These are phyloP conservation scores for Sarcophaga bullata DNA, from an alignment of 1,140 invertebrate species.

Conservation along the genomic window DNA sequence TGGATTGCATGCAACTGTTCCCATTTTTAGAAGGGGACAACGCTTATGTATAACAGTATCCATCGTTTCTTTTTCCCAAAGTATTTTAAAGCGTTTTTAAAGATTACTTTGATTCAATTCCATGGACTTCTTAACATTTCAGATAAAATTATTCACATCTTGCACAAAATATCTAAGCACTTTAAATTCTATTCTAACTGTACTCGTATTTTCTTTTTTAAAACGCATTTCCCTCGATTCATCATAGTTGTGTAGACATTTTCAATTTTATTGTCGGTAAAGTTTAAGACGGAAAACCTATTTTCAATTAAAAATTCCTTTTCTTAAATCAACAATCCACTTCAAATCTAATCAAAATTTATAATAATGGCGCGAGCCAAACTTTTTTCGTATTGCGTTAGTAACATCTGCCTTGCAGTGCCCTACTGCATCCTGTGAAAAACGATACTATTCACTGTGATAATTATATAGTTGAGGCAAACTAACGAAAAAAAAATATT, in stretches of 20 bases:
- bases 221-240: background rate
- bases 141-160: too few species aligned
- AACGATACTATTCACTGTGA: conserved; percentile 31
- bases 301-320: background rate
- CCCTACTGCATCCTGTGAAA: conserved; percentile 34
- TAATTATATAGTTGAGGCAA: conserved; percentile 30
- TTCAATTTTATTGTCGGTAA: background rate
- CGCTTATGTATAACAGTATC: too few species aligned
- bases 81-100: too few species aligned
- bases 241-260: background rate
- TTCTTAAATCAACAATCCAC: background rate
- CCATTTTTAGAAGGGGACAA: too few species aligned
- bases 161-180: too few species aligned
- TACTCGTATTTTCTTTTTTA: background rate
- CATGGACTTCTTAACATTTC: too few species aligned
- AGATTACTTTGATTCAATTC: too few species aligned
- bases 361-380: conserved; percentile 40
- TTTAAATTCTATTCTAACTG: too few species aligned
- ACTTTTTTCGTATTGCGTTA: background rate
- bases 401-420: background rate
- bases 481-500: background rate
- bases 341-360: background rate
- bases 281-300: background rate
- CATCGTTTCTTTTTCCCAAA: too few species aligned
- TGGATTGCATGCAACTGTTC: too few species aligned